Conservation (phyloP, 2,113 vertebrate species). For the Erythrocercus mccallii region DNA sequence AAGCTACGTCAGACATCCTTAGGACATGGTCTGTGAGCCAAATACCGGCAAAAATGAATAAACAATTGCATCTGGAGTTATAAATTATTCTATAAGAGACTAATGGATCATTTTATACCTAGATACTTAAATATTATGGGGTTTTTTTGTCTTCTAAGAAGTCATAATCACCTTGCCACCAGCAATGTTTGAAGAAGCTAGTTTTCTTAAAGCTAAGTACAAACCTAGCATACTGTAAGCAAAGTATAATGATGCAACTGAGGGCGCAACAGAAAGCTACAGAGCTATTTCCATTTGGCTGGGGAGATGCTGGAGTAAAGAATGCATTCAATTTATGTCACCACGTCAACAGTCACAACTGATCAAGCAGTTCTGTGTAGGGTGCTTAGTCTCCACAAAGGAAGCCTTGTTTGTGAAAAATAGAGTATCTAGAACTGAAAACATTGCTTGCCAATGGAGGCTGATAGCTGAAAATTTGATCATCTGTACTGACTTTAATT, state of each 20-base stretch:
- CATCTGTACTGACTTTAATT: neutral
- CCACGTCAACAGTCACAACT: neutral
- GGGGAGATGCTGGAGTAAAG: neutral
- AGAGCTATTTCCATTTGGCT: neutral
- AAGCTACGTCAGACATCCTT: neutral
- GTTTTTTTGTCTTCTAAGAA: neutral
- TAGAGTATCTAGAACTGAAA: neutral
- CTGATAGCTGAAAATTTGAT: neutral
- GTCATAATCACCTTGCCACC: neutral
- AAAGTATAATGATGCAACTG: neutral
- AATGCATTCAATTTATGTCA: neutral
- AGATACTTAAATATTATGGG: neutral
- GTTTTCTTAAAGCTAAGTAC: neutral
- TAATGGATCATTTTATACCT: neutral
- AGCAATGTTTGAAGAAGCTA: neutral
- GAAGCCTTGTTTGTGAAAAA: neutral
- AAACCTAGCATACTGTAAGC: neutral
- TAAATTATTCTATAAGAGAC: neutral
- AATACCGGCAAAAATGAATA: neutral
- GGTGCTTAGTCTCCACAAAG: neutral
- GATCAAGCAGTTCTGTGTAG: neutral
- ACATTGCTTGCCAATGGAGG: accelerated
- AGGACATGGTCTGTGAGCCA: neutral
- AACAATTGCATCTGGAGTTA: neutral
- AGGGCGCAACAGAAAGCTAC: accelerated